Percentiles rank a stretch among this genome's conserved stretches.
phyloP scores from a whole-genome alignment of 2,888 invertebrate species.

The Folsomia candida region DNA sequence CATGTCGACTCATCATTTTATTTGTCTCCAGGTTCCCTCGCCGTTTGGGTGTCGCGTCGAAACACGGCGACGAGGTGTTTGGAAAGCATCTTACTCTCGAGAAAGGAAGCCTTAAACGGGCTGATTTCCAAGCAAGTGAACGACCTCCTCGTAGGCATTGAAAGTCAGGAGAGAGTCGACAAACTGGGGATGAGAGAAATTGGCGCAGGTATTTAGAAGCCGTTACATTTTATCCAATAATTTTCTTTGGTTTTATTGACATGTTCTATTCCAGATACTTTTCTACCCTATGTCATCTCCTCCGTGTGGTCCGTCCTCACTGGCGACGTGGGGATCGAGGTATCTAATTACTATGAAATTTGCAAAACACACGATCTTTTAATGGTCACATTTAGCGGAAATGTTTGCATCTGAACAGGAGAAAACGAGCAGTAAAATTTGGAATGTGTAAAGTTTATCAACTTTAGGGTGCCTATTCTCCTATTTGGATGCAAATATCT shows the following conservation, averaged over 20 bases:
- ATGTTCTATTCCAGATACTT: neutral
- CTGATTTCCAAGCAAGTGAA: constrained; percentile 5
- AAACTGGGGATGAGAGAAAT: neutral
- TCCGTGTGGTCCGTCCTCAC: constrained; percentile 8
- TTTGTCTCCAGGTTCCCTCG: neutral
- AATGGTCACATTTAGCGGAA: too few relatives aligned
- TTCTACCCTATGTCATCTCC: constrained; percentile 1
- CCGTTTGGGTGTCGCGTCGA: constrained; percentile 6
- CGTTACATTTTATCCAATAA: too few relatives aligned
- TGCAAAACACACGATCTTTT: too few relatives aligned
- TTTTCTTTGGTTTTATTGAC: too few relatives aligned
- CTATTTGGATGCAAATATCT: too few relatives aligned
- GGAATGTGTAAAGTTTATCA: too few relatives aligned
- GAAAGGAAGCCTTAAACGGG: neutral
- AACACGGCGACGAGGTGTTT: constrained; percentile 6
- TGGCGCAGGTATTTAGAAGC: neutral
- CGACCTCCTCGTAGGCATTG: neutral
- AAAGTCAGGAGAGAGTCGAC: constrained; percentile 1
- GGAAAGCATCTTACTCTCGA: neutral
- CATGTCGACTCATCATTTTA: too few relatives aligned
- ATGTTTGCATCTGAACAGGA: too few relatives aligned
- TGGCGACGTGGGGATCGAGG: neutral
- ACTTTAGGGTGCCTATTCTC: too few relatives aligned
- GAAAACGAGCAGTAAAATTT: too few relatives aligned
- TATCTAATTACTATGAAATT: too few relatives aligned